Evolutionary conservation across 2,888 invertebrate genomes (phyloP).

Genomic region (Sphaerophoria rueppellii): DNA sequence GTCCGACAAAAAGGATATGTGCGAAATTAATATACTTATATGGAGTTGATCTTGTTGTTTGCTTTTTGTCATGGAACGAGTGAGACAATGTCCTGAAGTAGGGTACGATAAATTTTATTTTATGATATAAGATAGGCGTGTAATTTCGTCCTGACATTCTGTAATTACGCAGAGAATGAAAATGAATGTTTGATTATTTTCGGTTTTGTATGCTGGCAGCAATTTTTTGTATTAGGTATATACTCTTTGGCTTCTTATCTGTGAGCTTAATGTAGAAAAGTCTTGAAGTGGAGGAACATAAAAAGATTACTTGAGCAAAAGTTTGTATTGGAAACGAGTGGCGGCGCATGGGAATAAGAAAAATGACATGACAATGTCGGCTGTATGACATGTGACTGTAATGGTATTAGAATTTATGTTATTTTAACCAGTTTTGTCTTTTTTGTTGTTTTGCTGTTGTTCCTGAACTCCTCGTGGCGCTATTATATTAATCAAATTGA

Average conservation of each 20-base stretch:
- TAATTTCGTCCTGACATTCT: slow-evolving; percentile 70
- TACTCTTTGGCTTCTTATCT: not conserved
- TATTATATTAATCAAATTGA: not conserved
- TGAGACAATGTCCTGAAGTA: slow-evolving; percentile 45
- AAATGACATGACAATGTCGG: slow-evolving; percentile 60
- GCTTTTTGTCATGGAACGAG: slow-evolving; percentile 10
- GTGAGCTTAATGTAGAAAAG: not conserved
- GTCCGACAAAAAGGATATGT: slow-evolving; percentile 41
- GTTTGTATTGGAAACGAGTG: slow-evolving; percentile 14
- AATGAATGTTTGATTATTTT: slow-evolving; percentile 64
- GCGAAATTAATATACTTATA: slow-evolving; percentile 65
- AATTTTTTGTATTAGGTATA: not conserved
- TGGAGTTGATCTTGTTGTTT: slow-evolving; percentile 25
- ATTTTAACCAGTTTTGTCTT: slow-evolving; percentile 57
- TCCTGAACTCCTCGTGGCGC: not conserved
- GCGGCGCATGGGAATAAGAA: slow-evolving; percentile 35
- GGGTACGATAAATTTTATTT: slow-evolving; percentile 64
- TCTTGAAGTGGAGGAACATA: slow-evolving; percentile 19
- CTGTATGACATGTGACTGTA: slow-evolving; percentile 65
- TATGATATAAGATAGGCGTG: slow-evolving; percentile 72
- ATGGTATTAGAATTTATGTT: slow-evolving; percentile 70
- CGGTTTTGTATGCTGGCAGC: slow-evolving; percentile 57
- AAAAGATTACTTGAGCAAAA: slow-evolving; percentile 30
- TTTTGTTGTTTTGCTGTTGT: not conserved
- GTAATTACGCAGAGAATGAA: slow-evolving; percentile 62